Evolutionary conservation across 2,888 invertebrate species (phyloP).

Genomic region (Eurytoma californica): DNA sequence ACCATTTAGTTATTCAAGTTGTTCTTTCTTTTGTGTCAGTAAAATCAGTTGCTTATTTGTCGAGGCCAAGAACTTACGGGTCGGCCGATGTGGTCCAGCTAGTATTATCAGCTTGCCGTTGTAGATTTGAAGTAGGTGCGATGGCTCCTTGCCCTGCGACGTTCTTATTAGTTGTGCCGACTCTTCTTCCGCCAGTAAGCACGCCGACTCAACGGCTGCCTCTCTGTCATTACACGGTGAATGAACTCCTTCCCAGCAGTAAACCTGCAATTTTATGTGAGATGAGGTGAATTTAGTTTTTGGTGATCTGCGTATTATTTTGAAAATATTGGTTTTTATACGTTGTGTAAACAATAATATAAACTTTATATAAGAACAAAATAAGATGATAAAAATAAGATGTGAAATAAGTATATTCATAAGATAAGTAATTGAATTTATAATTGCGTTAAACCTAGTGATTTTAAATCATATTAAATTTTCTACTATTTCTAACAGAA

Average conservation of each 20-base stretch:
- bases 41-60: background rate
- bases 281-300: too few species aligned
- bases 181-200: constrained; percentile 74
- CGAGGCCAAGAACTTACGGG: constrained; percentile 76
- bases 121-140: constrained; percentile 93
- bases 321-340: too few species aligned
- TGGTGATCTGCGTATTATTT: too few species aligned
- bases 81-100: constrained; percentile 81
- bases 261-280: constrained; percentile 61
- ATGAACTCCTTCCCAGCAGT: constrained; percentile 82
- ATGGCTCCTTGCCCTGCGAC: constrained; percentile 92
- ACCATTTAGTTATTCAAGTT: too few species aligned
- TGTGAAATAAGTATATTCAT: too few species aligned
- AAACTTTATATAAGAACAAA: too few species aligned
- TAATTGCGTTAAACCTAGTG: too few species aligned
- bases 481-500: too few species aligned
- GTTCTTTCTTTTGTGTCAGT: background rate
- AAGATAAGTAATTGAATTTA: too few species aligned
- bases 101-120: constrained; percentile 89
- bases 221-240: constrained; percentile 86
- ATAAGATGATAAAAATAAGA: too few species aligned
- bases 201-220: constrained; percentile 81
- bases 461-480: too few species aligned
- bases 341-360: too few species aligned
- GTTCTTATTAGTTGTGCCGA: constrained; percentile 81